These are phyloP conservation scores for Sinohyriopsis cumingii DNA, from an alignment of 2,888 invertebrate species.

Conservation along the genomic window DNA sequence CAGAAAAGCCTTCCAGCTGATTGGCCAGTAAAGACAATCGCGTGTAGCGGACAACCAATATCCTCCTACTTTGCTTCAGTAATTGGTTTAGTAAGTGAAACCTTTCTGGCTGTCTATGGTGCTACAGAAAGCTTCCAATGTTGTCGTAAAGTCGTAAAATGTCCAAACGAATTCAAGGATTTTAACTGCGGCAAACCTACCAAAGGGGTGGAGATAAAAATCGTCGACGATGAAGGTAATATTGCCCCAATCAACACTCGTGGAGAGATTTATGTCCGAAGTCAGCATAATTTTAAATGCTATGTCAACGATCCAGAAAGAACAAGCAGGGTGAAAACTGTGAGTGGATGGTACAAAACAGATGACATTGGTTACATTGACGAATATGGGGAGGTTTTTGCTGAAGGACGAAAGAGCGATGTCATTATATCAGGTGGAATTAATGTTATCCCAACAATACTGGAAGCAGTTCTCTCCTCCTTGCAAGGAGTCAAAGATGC, in stretches of 20 bases:
- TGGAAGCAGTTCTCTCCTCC: constrained; percentile 12
- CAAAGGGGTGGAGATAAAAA: constrained; percentile 1
- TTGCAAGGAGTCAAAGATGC: constrained; percentile 5
- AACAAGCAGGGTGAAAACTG: constrained; percentile 4
- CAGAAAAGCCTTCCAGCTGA: background rate
- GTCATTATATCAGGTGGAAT: constrained; percentile 21
- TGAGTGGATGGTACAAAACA: constrained; percentile 26
- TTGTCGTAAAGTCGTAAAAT: no score
- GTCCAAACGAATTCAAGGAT: constrained; percentile 1
- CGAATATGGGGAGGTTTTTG: constrained; percentile 14
- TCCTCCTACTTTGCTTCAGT: background rate
- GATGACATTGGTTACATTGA: constrained; percentile 24
- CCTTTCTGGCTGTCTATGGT: background rate
- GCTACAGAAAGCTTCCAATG: background rate
- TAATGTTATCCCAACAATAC: constrained; percentile 17
- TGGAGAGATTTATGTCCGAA: constrained; percentile 23
- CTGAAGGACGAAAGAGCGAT: constrained; percentile 20
- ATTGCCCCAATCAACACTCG: background rate
- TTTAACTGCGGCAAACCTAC: background rate
- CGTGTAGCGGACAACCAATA: constrained; percentile 3
- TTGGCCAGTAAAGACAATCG: constrained; percentile 1
- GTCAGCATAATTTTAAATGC: constrained; percentile 8
- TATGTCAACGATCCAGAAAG: constrained; percentile 23
- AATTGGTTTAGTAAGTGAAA: background rate
- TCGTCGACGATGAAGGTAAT: constrained; percentile 2